These are phyloP conservation scores for Mamestra brassicae DNA, from an alignment of 2,888 invertebrate genomes.

Conservation along the genomic window DNA sequence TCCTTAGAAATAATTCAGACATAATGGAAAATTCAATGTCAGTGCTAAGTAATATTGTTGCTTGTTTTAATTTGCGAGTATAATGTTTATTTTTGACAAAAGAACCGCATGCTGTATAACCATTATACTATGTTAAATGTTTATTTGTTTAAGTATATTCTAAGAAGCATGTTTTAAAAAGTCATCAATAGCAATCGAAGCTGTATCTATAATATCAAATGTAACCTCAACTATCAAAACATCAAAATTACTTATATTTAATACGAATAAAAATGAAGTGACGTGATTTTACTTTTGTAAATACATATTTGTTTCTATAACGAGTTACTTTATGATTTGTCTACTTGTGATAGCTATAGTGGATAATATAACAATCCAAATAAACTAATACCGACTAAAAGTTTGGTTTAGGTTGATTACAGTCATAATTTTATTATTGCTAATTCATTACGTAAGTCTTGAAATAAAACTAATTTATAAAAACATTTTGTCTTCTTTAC, in stretches of 20 bases:
- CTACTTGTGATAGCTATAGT: conserved; percentile 85
- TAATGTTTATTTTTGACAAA: conserved; percentile 17
- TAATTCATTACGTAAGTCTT: conserved; percentile 86
- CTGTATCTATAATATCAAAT: conserved; percentile 41
- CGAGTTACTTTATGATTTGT: conserved; percentile 76
- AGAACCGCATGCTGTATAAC: conserved; percentile 20
- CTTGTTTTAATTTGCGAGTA: conserved; percentile 3
- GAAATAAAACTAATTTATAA: conserved; percentile 90
- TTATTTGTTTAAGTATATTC: conserved; percentile 13
- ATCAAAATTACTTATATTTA: conserved; percentile 25
- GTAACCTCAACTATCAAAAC: conserved; percentile 42
- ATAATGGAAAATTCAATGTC: conserved; percentile 40
- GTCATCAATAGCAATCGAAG: conserved; percentile 16
- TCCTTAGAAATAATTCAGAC: conserved; percentile 79
- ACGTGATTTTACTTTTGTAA: conserved; percentile 75
- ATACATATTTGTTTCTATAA: conserved; percentile 72
- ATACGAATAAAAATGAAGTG: conserved; percentile 57
- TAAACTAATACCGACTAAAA: conserved; percentile 90
- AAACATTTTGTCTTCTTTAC: conserved; percentile 60
- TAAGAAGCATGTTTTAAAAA: conserved; percentile 39
- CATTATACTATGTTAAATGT: conserved; percentile 1
- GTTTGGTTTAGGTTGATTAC: conserved; percentile 88
- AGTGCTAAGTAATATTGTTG: conserved; percentile 8
- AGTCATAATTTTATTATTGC: conserved; percentile 88
- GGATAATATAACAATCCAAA: conserved; percentile 87